Base-by-base conservation (phyloP, 2,113 vertebrate genomes). In the Ctenodactylus gundi region DNA sequence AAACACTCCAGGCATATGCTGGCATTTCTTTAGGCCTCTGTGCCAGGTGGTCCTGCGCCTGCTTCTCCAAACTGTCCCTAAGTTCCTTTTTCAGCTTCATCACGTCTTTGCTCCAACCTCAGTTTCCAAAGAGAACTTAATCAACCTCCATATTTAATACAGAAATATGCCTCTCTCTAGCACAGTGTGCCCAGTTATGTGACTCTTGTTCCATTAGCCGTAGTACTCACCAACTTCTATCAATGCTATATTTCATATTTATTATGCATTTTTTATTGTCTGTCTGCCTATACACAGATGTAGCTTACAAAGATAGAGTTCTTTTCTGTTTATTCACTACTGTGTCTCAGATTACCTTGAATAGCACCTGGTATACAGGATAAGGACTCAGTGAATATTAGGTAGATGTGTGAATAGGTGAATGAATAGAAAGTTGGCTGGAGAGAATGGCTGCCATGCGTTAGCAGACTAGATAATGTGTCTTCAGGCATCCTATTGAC, bases 401-500 rank as follows among this genome's bases (percentile, higher is more conserved):
- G 78, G 14, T 14, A 11, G 51, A 60, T 12, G 21, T 49, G 57
- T 57, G 41, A 82, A 76, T 58, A 68, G n/a, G 36, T 36, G 25
- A 70, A 82, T 39, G 31, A 34, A 18, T 70, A n/a, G 20, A 10
- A 6, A 58, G 15, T 70, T 88, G 49, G 7, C 65, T 93, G 82
- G 13, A 68, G 85, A 88, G 27, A 51, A 67, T n/a, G 49, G 58
- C 68, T 53, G n/a, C 65, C 36, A 0, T 67, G 67, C 31, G 13
- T 53, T 31, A 77, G 20, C 36, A 83, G 62, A 64, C 21, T 39
- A 39, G 62, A 95, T 85, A 76, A 25, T 53, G n/a, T 15, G 81
- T 13, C 51, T 90, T 20, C 78, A 46, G 41, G 10, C 34, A 44
- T 73, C 34, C 11, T 34, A 2, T 20, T 90, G 65, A 15, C 27